Evolutionary conservation across 2,113 vertebrate species (phyloP), one percentile per base, ranked within the genome.

Genomic region (Ammodytes marinus): DNA sequence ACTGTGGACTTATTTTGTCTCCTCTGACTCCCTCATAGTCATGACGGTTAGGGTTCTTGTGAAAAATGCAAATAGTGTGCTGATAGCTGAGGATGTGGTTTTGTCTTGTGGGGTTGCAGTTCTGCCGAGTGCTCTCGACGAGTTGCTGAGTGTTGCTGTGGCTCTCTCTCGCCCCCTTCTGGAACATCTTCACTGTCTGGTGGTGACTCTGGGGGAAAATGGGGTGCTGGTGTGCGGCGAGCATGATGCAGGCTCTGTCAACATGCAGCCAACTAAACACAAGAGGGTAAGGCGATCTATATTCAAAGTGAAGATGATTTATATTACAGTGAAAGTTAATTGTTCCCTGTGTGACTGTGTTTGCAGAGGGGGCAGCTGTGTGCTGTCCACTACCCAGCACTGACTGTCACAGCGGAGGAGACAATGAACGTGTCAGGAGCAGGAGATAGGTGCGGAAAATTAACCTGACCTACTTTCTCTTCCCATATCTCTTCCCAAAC

Each of bases 361-460:
- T 90, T 87, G 13, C 89, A 98, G 97, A 92, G 83, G 54, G 91
- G 91, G 68, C 72, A 74, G 45, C 90, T 97, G 61, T 96, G 95
- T 80, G 97, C 95, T 43, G 45, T 93, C 47, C 95, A 97, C 88
- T 97, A 97, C 91, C 96, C 97, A 0, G 93, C 97, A 0, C 58
- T 96, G 77, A 77, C 83, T 40, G 47, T 95, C 80, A 55, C 88
- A 11, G 52, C 84, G 69, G 94, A 96, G 47, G 94, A 97, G 67
- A 96, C 90, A 1, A 75, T 96, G 64, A 98, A 96, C 0, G 97
- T 97, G 47, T 98, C 97, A 0, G 97, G 97, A 91, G 97, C 97
- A 2, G 97, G 97, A 17, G 97, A 98, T 88, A 98, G 97, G 97
- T 97, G 91, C 52, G 67, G 11, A 69, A 80, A 35, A 68, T 43